Evolutionary conservation across 1,140 invertebrate genomes (phyloP), one percentile per base, ranked within the genome.

Genomic region (Sitodiplosis mosellana): DNA sequence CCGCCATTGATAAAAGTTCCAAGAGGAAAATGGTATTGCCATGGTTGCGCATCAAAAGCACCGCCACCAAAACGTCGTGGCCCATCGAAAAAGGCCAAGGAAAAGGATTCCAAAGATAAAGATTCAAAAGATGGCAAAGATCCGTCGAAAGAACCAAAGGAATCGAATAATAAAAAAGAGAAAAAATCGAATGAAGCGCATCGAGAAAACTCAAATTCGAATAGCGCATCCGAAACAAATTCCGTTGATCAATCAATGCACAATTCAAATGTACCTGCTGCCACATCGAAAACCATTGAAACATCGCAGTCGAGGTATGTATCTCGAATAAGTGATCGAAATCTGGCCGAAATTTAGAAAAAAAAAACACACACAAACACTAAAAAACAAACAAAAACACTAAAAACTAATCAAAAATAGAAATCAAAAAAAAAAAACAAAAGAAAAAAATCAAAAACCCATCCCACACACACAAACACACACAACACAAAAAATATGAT

Each of bases 1-100:
- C 89, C 90, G 21, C 81, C 85, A 11, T 69, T 93, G 55, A 67
- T 74, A 53, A 90, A 91, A 75, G 75, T 80, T 52, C 84, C 84
- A 20, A 74, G 84, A 48, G 84, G 83, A 43, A 88, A 89, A 64
- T 87, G 84, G 85, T 85, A 86, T 60, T 87, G 84, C 63, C 73
- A 77, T 7, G 80, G 81, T 53, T 88, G 86, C 63, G 76, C 81
- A 53, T 75, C 77, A 27, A 84, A 84, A 51, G 78, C 83, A 55
- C 82, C 83, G 53, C 82, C 70, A 19, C 69, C 57, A 15, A 73
- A 73, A 56, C 74, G 72, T 51, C 65, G 72, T 2, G 69, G 69
- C 38, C 53, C 55, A 10, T 64, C 79, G 61, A 48, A 27, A 49
- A 18, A 18, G 8, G 10, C n/a, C 4, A 43, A 43, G 18, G 41